These are phyloP conservation scores for Agelas oroides DNA, from an alignment of 37 sponge, comb jelly and placozoan genomes.

Conservation along the genomic window DNA sequence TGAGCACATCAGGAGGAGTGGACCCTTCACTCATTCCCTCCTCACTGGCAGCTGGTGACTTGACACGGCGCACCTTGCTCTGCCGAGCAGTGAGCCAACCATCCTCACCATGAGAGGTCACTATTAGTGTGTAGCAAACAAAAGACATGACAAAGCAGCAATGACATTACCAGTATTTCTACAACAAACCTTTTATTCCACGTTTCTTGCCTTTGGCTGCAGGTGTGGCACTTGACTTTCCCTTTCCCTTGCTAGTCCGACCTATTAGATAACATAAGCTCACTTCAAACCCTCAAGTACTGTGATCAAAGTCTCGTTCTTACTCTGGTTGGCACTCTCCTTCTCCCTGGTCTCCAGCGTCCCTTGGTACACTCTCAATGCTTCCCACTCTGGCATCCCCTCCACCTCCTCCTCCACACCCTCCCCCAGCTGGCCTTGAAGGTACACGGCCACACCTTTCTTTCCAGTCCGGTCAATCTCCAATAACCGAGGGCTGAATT, in stretches of 20 bases:
- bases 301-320: no score
- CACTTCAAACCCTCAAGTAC: no score
- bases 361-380: slow-evolving; percentile 4
- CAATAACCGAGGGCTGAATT: slow-evolving; percentile 88
- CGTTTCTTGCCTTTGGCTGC: not conserved
- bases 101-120: not conserved
- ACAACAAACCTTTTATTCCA: not conserved
- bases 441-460: slow-evolving; percentile 68
- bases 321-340: not conserved
- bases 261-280: no score
- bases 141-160: not conserved
- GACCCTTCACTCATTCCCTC: slow-evolving; percentile 13
- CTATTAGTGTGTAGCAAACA: not conserved
- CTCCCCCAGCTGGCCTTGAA: slow-evolving; percentile 22
- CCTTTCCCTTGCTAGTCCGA: not conserved
- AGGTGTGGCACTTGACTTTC: not conserved
- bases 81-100: not conserved
- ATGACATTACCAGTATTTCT: no score
- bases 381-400: slow-evolving; percentile 26
- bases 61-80: not conserved
- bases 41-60: not conserved
- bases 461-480: slow-evolving; percentile 84
- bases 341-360: not conserved
- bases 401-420: not conserved
- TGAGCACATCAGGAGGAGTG: slow-evolving; percentile 27